A percentile compares a stretch with the other conserved stretches of the same genome.
These are phyloP conservation scores for Maconellicoccus hirsutus DNA, from an alignment of 1,140 invertebrate species.

Conservation along the genomic window DNA sequence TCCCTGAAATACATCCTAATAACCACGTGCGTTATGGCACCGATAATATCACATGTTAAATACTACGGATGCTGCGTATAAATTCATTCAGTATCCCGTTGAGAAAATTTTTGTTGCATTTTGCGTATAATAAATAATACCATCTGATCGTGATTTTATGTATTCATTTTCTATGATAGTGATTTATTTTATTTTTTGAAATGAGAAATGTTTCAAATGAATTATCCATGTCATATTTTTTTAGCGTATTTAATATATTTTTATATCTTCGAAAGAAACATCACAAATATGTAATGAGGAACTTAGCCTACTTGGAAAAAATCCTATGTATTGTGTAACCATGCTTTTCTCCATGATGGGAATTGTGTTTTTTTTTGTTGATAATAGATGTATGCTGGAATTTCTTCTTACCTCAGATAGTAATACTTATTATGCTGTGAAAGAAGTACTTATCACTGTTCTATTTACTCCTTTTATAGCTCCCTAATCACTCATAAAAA, in stretches of 20 bases:
- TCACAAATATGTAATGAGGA: too few species aligned
- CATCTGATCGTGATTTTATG: background rate
- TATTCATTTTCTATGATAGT: too few species aligned
- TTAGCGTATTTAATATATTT: too few species aligned
- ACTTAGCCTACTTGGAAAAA: too few species aligned
- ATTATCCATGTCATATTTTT: too few species aligned
- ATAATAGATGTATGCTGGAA: background rate
- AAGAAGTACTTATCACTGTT: constrained; percentile 15
- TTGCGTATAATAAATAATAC: background rate
- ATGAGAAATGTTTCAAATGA: too few species aligned
- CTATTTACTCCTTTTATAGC: constrained; percentile 12
- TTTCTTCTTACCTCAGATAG: background rate
- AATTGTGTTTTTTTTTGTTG: background rate
- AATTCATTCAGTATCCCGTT: background rate
- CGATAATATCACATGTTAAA: background rate
- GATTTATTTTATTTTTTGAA: too few species aligned
- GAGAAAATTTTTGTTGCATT: background rate
- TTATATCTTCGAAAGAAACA: too few species aligned
- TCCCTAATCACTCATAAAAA: constrained; percentile 18
- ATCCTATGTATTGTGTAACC: too few species aligned
- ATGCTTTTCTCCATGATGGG: too few species aligned
- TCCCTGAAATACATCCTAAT: background rate
- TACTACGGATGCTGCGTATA: background rate
- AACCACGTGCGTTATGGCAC: background rate
- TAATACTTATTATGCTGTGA: background rate